Conservation (phyloP, 2,113 vertebrate genomes). For the Pterocles burchelli region DNA sequence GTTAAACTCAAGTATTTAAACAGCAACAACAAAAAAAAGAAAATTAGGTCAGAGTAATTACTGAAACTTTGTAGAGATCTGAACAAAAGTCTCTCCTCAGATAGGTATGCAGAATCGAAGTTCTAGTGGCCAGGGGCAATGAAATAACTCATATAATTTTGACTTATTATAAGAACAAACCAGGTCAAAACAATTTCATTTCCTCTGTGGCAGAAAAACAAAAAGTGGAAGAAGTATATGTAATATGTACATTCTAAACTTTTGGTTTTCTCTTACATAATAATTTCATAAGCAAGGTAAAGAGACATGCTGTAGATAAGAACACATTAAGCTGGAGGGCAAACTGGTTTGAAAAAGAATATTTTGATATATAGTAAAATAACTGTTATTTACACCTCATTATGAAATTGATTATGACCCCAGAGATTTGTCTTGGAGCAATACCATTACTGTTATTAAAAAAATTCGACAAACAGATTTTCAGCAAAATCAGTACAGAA, state of each 20-base stretch:
- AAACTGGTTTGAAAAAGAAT: background rate
- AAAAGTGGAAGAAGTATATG: background rate
- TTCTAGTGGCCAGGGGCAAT: background rate
- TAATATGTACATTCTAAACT: background rate
- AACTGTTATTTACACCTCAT: background rate
- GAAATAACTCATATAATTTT: background rate
- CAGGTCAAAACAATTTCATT: background rate
- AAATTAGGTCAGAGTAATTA: conserved; percentile 8
- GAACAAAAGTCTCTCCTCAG: conserved; percentile 19
- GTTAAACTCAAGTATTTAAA: background rate
- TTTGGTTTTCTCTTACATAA: background rate
- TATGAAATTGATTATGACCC: background rate
- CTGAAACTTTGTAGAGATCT: background rate
- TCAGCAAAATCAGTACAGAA: background rate
- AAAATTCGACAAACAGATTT: background rate
- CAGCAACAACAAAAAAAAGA: background rate
- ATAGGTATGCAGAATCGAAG: background rate
- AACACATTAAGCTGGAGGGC: background rate
- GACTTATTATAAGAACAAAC: background rate
- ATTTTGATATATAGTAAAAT: background rate
- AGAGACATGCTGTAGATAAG: background rate
- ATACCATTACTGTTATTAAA: background rate
- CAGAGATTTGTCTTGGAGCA: background rate
- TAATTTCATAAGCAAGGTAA: background rate
- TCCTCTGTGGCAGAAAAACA: background rate